Conservation (phyloP, 1,140 invertebrate species). For the Lutraria rhynchaena region DNA sequence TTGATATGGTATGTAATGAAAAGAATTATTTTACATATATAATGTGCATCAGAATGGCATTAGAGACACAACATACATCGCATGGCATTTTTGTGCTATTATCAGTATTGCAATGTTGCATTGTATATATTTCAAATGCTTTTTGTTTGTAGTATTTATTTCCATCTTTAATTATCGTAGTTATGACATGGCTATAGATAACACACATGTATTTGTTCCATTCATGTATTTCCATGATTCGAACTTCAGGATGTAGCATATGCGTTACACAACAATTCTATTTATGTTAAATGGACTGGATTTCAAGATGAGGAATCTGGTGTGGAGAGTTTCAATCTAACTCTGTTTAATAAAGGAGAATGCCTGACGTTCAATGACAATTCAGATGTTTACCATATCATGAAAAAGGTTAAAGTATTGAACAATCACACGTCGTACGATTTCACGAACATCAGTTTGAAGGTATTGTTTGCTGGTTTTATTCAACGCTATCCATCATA, state of each 20-base stretch:
- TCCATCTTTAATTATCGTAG: background rate
- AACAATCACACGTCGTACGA: slow-evolving; percentile 60
- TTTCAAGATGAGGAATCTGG: slow-evolving; percentile 68
- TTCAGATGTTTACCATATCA: background rate
- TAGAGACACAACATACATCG: too few species aligned
- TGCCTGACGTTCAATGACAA: slow-evolving; percentile 5
- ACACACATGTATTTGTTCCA: background rate
- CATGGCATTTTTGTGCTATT: background rate
- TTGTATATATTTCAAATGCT: background rate
- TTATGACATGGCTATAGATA: background rate
- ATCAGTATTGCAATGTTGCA: background rate
- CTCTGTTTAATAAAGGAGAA: slow-evolving; percentile 51
- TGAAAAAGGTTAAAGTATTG: slow-evolving; percentile 55
- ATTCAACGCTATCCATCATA: too few species aligned
- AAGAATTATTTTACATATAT: too few species aligned
- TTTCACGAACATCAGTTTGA: slow-evolving; percentile 66
- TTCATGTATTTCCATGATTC: background rate
- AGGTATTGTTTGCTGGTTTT: too few species aligned
- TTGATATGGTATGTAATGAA: slow-evolving; percentile 66
- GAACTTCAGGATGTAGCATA: slow-evolving; percentile 65
- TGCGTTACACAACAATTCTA: slow-evolving; percentile 24
- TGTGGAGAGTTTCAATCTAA: slow-evolving; percentile 55
- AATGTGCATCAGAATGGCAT: too few species aligned
- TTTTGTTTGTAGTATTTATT: too few species aligned
- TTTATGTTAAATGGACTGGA: slow-evolving; percentile 65